Base-by-base conservation (phyloP, 2,797 vertebrate species). In the Staurois parvus region DNA sequence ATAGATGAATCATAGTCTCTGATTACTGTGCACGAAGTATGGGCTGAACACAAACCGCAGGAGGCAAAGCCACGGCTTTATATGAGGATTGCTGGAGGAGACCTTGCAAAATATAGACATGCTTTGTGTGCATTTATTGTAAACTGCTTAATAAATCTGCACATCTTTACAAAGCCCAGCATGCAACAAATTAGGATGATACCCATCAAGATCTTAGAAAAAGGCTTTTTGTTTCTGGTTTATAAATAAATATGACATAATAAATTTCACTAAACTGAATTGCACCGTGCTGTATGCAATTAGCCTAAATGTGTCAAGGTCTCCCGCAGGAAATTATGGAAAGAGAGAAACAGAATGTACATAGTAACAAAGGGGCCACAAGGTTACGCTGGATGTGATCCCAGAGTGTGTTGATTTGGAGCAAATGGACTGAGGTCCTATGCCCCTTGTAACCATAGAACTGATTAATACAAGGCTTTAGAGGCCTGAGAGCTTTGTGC, bases 311-410 rank as follows among this genome's bases (percentile, higher is more conserved):
- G 45, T 69, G 73, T 83, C 62, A 76, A 68, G 76, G 84, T 32
- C 87, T 90, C 85, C 85, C 83, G 84, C 79, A 90, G 91, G 90
- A 89, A 90, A 82, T 72, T 79, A 89, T 88, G 85, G 72, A 88
- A 90, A 85, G 30, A 82, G 62, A 67, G n/a, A 89, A 87, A 87
- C 81, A 88, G 67, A 78, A 78, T 67, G 83, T 72, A 59, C 66
- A 78, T 79, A 21, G 72, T 89, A 87, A 87, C 59, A 88, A 85
- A 82, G 62, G 72, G 19, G 42, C 59, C 77, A 9, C 78, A 80
- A 13, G 88, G 91, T 88, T 89, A 52, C 85, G 67, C 32, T 84
- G 70, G 79, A 88, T 79, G 76, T 76, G 84, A 87, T 89, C 70
- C 77, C 87, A n/a, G 68, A 85, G 62, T 88, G 89, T 78, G 90